phyloP scores from a whole-genome alignment of 1,140 invertebrate genomes.

The Cyrtorhinus lividipennis region DNA sequence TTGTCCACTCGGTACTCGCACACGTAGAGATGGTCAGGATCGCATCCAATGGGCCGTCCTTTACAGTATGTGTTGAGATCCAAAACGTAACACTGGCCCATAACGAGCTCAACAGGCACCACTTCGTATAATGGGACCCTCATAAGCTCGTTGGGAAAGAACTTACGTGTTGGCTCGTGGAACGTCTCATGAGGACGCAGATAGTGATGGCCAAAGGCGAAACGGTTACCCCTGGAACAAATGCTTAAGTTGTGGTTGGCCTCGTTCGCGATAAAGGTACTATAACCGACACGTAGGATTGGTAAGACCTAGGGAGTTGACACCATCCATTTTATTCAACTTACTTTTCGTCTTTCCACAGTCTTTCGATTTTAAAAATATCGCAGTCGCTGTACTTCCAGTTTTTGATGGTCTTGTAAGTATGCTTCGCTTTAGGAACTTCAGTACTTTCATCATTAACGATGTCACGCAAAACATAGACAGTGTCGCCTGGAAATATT shows the following conservation, averaged over 20 bases:
- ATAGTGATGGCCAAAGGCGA: conserved; percentile 94
- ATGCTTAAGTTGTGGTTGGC: no score
- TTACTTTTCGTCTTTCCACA: conserved; percentile 80
- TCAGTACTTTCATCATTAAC: conserved; percentile 33
- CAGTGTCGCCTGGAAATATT: conserved; percentile 60
- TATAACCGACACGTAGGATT: no score
- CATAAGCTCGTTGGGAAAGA: conserved; percentile 93
- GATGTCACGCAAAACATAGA: conserved; percentile 80
- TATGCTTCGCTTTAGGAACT: conserved; percentile 45
- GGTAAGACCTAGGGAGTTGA: no score
- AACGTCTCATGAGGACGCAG: conserved; percentile 92
- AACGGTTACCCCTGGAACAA: conserved; percentile 55
- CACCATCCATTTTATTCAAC: no score
- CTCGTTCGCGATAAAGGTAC: background rate
- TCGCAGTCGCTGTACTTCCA: conserved; percentile 75
- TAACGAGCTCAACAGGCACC: conserved; percentile 83
- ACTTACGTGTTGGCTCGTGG: conserved; percentile 88
- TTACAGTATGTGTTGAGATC: conserved; percentile 76
- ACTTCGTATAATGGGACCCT: conserved; percentile 85
- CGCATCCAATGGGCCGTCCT: conserved; percentile 70
- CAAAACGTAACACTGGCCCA: conserved; percentile 88
- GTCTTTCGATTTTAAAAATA: conserved; percentile 81
- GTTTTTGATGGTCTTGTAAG: conserved; percentile 69
- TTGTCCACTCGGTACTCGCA: conserved; percentile 94
- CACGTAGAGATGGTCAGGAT: conserved; percentile 84